Base-by-base conservation (phyloP, 2,797 vertebrate genomes). In the Rhabdomys pumilio region DNA sequence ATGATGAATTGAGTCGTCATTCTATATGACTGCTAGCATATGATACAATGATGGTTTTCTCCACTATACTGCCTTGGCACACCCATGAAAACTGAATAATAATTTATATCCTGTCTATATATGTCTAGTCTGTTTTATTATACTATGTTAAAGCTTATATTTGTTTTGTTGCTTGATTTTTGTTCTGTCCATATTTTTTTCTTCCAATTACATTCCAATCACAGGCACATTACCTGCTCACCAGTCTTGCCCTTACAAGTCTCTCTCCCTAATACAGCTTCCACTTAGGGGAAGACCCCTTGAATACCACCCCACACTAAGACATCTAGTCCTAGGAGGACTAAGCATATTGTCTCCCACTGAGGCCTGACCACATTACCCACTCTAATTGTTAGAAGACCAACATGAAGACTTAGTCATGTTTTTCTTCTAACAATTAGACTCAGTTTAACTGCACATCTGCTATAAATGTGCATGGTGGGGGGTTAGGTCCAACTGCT, bases 181-280 rank as follows among this genome's bases (percentile, higher is more conserved):
- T 69, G 29, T 69, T 69, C 6, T 5, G 31, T 17, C 14, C 34
- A 72, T 69, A n/a, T n/a, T 72, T 65, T 34, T 65, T 67, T 72
- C 19, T 17, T 72, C 14, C 17, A n/a, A 72, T 72, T 38, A 38
- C 17, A 9, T 72, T 19, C n/a, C 15, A 69, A n/a, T 20, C 34
- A 38, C 67, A 38, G 15, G 4, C 31, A 0, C 5, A 14, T 17
- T 20, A 34, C n/a, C 7, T 19, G 3, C 34, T 38, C n/a, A 38
- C 17, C 17, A 72, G 34, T 38, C 8, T n/a, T 72, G 34, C n/a
- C 8, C 17, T 38, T 72, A n/a, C 15, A 72, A 72, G 7, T 38
- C 34, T 72, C n/a, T 20, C n/a, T 38, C n/a, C 17, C 8, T 7
- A 72, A 10, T 72, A 3, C 17, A 20, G n/a, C 2, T 10, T 72